These are phyloP conservation scores for Drosophila borealis DNA, from an alignment of 2,888 invertebrate genomes.

Conservation along the genomic window DNA sequence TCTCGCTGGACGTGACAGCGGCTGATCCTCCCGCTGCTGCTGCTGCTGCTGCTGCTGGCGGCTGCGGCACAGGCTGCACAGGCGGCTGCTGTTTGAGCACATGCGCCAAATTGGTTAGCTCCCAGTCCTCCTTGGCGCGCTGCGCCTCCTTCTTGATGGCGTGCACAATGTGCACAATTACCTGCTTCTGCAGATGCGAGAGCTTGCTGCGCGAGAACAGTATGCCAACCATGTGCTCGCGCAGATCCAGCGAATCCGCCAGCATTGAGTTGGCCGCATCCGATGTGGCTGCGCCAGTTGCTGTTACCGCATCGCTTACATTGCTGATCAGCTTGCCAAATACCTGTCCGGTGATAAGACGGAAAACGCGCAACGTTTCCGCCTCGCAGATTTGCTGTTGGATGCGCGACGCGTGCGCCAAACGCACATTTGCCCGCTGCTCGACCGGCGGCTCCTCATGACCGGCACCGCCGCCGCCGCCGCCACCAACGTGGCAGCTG, in stretches of 20 bases:
- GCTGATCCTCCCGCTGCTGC: not conserved
- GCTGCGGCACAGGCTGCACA: slow-evolving; percentile 62
- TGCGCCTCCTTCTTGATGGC: slow-evolving; percentile 96
- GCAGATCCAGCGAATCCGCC: slow-evolving; percentile 89
- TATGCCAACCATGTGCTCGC: slow-evolving; percentile 98
- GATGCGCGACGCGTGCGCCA: slow-evolving; percentile 86
- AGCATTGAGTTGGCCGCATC: slow-evolving; percentile 75
- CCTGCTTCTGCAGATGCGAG: slow-evolving; percentile 96
- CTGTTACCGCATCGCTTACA: slow-evolving; percentile 61
- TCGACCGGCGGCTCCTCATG: slow-evolving; percentile 27
- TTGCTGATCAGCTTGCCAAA: slow-evolving; percentile 94
- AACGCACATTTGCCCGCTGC: slow-evolving; percentile 77
- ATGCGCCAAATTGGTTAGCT: slow-evolving; percentile 86
- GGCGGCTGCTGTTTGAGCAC: slow-evolving; percentile 70
- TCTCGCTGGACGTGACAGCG: slow-evolving; percentile 69
- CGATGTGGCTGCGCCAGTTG: slow-evolving; percentile 15
- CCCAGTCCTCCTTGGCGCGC: slow-evolving; percentile 96
- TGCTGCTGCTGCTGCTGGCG: slow-evolving; percentile 36
- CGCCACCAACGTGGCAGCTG: slow-evolving; percentile 44
- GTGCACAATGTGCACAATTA: slow-evolving; percentile 94
- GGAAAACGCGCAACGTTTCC: slow-evolving; percentile 96
- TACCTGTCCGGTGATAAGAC: slow-evolving; percentile 93
- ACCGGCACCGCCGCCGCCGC: not conserved
- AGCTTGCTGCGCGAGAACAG: slow-evolving; percentile 96
- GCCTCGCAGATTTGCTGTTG: slow-evolving; percentile 95